Conservation (phyloP, 2,888 invertebrate genomes). For the Calameuta pallipes region DNA sequence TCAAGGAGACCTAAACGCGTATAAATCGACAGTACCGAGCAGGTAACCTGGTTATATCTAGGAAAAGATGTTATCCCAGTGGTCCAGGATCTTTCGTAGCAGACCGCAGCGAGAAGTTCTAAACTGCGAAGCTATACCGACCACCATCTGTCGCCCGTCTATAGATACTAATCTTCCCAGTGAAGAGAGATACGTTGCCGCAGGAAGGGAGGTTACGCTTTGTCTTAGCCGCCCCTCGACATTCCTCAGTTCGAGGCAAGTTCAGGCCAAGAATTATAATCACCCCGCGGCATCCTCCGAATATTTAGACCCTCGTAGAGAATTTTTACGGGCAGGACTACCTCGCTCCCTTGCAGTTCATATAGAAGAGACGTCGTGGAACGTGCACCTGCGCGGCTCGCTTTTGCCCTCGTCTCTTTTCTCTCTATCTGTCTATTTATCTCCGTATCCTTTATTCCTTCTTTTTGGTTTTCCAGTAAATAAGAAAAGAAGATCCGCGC, state of each 20-base stretch:
- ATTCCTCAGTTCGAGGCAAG: conserved; percentile 48
- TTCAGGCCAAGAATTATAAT: conserved; percentile 52
- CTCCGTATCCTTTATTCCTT: background rate
- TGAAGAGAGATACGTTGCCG: conserved; percentile 32
- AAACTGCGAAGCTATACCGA: conserved; percentile 44
- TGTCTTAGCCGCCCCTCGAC: conserved; percentile 53
- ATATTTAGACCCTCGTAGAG: conserved; percentile 47
- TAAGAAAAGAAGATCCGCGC: background rate
- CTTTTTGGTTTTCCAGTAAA: background rate
- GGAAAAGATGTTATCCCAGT: background rate
- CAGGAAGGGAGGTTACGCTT: conserved; percentile 35
- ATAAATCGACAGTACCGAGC: background rate
- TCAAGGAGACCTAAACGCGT: background rate
- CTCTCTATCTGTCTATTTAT: background rate
- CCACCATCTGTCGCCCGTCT: conserved; percentile 53
- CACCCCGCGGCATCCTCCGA: conserved; percentile 43
- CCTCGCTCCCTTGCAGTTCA: conserved; percentile 5
- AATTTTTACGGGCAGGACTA: conserved; percentile 33
- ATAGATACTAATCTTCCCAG: conserved; percentile 54
- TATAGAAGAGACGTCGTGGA: background rate
- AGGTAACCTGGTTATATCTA: background rate
- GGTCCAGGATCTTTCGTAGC: background rate
- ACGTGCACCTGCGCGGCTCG: background rate
- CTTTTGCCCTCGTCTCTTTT: background rate
- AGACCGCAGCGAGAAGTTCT: background rate